A percentile compares a stretch with the other conserved stretches of the same genome.
Evolutionary conservation across 2,797 vertebrate genomes (phyloP).

Genomic region (Spea hammondii): DNA sequence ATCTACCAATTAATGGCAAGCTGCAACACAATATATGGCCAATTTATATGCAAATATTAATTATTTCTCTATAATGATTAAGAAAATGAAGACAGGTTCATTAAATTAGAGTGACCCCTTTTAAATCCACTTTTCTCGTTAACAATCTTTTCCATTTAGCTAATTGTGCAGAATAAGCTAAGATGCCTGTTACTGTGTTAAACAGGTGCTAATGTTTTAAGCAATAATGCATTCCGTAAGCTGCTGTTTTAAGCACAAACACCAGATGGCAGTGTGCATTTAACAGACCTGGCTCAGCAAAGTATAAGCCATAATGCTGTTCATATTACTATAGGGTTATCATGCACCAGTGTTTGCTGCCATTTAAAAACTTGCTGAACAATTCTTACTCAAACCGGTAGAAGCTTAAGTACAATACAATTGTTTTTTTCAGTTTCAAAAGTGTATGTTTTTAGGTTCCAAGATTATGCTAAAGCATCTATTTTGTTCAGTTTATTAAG

Average conservation of each 20-base stretch:
- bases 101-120: constrained; percentile 64
- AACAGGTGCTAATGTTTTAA: constrained; percentile 5
- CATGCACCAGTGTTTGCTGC: not conserved
- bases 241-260: constrained; percentile 52
- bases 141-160: constrained; percentile 62
- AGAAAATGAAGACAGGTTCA: constrained; percentile 63
- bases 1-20: constrained; percentile 23
- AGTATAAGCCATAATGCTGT: too few species aligned
- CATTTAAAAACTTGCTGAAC: constrained; percentile 12
- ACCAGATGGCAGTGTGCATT: constrained; percentile 78
- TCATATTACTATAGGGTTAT: not conserved
- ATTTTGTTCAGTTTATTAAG: too few species aligned
- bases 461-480: too few species aligned
- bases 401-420: not conserved
- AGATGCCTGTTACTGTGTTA: not conserved
- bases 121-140: constrained; percentile 63
- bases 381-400: not conserved
- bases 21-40: constrained; percentile 62
- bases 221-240: not conserved
- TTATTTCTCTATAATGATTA: constrained; percentile 54
- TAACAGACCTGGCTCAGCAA: not conserved
- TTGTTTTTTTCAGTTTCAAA: too few species aligned
- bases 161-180: constrained; percentile 48
- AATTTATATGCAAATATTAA: constrained; percentile 74
- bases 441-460: too few species aligned